Base-by-base conservation (phyloP, 1,140 invertebrate species). In the Conopomorpha cramerella region DNA sequence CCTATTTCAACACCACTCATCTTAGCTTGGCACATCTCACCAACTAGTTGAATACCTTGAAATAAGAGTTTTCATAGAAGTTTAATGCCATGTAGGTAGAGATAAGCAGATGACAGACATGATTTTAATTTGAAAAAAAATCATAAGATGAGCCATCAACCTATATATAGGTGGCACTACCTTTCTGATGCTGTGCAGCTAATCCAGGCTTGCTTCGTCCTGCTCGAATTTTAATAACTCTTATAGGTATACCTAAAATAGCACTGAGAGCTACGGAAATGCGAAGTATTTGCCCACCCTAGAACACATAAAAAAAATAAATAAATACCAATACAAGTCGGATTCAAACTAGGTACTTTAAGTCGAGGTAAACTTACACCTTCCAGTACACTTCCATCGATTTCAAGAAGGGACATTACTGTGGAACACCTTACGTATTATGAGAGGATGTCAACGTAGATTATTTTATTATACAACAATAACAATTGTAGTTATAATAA, bases 231-330 rank as follows among this genome's bases (percentile, higher is more conserved):
- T 95, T 94, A 0, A 66, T 63, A 8, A 96, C 85, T 49, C 81
- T 79, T 12, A 96, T 76, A 0, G 91, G 87, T 18, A 86, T 83
- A 17, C 79, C 67, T 30, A 89, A 74, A 10, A 96, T 73, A 39
- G 88, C 86, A 65, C 91, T 93, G 2, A 95, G 68, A 14, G 87
- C 83, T 3, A 92, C 55, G 2, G 91, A 84, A 55, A 91, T 86
- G 39, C 93, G 81, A 14, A 96, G 77, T 43, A 95, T 90, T 79
- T 96, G 93, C 1, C 94, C 93, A 36, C 93, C 93, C 90, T 93
- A 54, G 30, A 56, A 67, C 18, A 36, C 12, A 41, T 16, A 30
- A 18, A 30, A 35, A 37, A 39, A 3, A 42, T 13, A 38, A 45
- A 31, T 16, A 32, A 14, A 36, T 25, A 6, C 2, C 8, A 18